A percentile compares a stretch with the other conserved stretches of the same genome.
phyloP scores from a whole-genome alignment of 2,113 vertebrate species.

The Chlamydotis undulata region DNA sequence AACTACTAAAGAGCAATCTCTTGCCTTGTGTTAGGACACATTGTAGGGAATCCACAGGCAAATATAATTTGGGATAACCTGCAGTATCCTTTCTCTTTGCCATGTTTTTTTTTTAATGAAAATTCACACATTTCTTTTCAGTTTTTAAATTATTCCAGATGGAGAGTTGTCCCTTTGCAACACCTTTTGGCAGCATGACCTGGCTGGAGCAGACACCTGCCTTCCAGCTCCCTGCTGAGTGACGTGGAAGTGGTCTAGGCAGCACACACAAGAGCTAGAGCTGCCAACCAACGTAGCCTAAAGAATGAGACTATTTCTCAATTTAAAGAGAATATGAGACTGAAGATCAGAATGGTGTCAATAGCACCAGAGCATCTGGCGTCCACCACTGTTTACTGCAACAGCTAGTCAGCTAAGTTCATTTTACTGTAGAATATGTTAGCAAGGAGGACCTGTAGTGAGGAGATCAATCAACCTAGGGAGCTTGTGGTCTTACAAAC shows the following conservation, averaged over 20 bases:
- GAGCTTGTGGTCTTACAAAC: neutral
- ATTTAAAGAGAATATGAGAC: neutral
- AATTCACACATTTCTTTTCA: neutral
- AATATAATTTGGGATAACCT: neutral
- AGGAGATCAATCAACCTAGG: neutral
- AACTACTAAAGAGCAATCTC: neutral
- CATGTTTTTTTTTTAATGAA: neutral
- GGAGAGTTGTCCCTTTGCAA: neutral
- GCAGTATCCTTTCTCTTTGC: neutral
- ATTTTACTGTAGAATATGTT: neutral
- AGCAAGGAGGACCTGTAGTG: neutral
- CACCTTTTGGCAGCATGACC: neutral
- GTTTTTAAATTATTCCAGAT: neutral
- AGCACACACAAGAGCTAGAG: fast-evolving
- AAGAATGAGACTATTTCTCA: neutral
- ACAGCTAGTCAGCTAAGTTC: neutral
- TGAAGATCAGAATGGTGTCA: neutral
- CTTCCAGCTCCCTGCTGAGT: neutral
- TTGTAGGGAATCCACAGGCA: neutral
- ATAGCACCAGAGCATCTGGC: neutral
- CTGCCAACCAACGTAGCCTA: neutral
- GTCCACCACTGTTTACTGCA: neutral
- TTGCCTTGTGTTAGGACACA: neutral
- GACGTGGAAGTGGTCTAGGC: neutral
- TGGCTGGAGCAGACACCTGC: neutral